A percentile compares a stretch with the other conserved stretches of the same genome.
Conservation (phyloP, 2,888 invertebrate species). For the Zelleria hepariella region DNA sequence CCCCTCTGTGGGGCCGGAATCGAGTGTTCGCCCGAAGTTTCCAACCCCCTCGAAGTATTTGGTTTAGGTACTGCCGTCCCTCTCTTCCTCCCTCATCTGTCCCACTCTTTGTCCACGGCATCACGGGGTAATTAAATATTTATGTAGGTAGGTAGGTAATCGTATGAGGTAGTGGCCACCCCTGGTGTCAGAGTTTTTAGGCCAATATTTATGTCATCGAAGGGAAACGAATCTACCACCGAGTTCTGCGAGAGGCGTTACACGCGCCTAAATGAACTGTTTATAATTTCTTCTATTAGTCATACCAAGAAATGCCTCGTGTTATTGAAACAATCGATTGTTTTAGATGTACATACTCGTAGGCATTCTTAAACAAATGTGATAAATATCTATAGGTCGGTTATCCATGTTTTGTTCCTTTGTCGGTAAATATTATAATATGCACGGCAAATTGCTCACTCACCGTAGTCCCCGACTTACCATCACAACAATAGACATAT, state of each 20-base stretch:
- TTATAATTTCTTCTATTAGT: neutral
- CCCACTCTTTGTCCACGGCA: slow-evolving; percentile 42
- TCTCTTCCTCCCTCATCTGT: slow-evolving; percentile 43
- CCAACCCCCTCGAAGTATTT: slow-evolving; percentile 52
- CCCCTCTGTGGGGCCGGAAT: neutral
- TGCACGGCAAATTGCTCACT: no score
- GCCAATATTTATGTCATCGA: slow-evolving; percentile 38
- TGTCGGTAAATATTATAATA: neutral
- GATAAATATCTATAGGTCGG: neutral
- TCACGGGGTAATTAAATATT: slow-evolving; percentile 69
- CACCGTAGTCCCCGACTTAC: no score
- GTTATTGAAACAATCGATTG: neutral
- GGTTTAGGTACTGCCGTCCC: slow-evolving; percentile 24
- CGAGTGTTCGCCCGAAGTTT: slow-evolving; percentile 19
- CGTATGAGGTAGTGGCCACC: no score
- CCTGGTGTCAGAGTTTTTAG: no score
- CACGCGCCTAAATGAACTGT: no score
- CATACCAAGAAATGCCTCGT: neutral
- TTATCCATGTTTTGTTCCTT: neutral
- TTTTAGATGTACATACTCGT: no score
- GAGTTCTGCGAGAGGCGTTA: neutral
- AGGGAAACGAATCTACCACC: slow-evolving; percentile 3
- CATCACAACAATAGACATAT: neutral
- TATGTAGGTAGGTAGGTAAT: no score
- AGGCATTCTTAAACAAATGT: no score